Percentiles rank a stretch among this genome's conserved stretches.
These are phyloP conservation scores for Syngnathoides biaculeatus DNA, from an alignment of 2,113 vertebrate genomes.

Conservation along the genomic window DNA sequence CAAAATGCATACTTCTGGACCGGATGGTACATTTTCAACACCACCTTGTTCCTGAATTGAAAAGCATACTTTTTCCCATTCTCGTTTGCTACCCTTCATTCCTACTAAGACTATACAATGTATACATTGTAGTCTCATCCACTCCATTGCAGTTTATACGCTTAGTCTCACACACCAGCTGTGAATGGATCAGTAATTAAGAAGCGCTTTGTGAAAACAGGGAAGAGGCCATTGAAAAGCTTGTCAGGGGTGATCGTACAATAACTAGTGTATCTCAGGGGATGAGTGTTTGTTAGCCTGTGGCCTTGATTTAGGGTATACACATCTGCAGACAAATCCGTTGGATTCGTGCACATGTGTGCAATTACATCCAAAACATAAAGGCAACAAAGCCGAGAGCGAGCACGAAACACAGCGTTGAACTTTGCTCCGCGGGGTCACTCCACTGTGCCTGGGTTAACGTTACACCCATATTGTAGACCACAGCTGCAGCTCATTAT, in stretches of 20 bases:
- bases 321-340: background rate
- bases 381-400: conserved; percentile 73
- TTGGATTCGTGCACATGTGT: background rate
- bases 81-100: background rate
- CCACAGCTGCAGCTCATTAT: conserved; percentile 89
- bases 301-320: background rate
- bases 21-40: background rate
- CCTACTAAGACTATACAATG: background rate
- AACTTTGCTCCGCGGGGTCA: conserved; percentile 84
- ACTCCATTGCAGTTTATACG: conserved; percentile 79
- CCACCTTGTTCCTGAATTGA: background rate
- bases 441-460: conserved; percentile 76
- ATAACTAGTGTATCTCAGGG: conserved; percentile 70
- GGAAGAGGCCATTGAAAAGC: conserved; percentile 80
- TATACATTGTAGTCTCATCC: conserved; percentile 35
- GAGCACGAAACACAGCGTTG: conserved; percentile 77
- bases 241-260: conserved; percentile 69
- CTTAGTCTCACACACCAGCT: conserved; percentile 80
- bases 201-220: conserved; percentile 81
- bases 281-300: conserved; percentile 20
- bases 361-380: conserved; percentile 66
- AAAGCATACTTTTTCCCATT: background rate
- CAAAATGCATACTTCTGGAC: background rate
- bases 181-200: conserved; percentile 82
- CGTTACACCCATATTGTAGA: conserved; percentile 79